Base-by-base conservation (phyloP, 2,888 invertebrate genomes). In the Synanthedon andrenaeformis region DNA sequence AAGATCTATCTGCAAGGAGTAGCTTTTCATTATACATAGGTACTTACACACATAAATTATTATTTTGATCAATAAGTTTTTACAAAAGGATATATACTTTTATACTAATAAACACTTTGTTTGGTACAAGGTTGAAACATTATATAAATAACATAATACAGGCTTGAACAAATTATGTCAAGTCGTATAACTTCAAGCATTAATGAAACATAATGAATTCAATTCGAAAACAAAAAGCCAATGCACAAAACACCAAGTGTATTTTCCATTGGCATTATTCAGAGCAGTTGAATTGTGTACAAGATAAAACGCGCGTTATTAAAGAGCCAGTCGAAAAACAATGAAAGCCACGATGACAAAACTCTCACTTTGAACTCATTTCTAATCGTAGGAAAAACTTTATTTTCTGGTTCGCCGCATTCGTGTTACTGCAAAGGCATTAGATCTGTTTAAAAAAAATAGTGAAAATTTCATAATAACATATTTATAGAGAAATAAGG, bases 301-400 rank as follows among this genome's bases (percentile, higher is more conserved):
- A 52, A 61, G 61, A 71, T 71, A 69, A 71, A 70, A 67, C 70
- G 65, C 53, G 62, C 60, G 71, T 71, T 78, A 79, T 79, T 77
- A 77, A 72, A 73, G 74, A 72, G 66, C 74, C 76, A 74, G 74
- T 74, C 72, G 58, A 64, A 58, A 58, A 63, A 82, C 82, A 82
- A 84, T 79, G 35, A 35, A 10, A 35, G 70, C 73, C 70, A 69
- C 74, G 64, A 82, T 80, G 80, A 79, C 82, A 81, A 78, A 79
- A 77, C 78, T 83, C 79, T 74, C 70, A 76, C 82, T 83, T 84
- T 84, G 82, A 83, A 84, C 81, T 82, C 76, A 66, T 77, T 79
- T 71, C 77, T 82, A 84, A 86, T 84, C 85, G 82, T 62, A 70
- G 77, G 78, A 81, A 84, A 85, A 86, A 86, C 83, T 83, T 86